Evolutionary conservation across 2,888 invertebrate genomes (phyloP), one percentile per base, ranked within the genome.

Genomic region (Protula sp.): DNA sequence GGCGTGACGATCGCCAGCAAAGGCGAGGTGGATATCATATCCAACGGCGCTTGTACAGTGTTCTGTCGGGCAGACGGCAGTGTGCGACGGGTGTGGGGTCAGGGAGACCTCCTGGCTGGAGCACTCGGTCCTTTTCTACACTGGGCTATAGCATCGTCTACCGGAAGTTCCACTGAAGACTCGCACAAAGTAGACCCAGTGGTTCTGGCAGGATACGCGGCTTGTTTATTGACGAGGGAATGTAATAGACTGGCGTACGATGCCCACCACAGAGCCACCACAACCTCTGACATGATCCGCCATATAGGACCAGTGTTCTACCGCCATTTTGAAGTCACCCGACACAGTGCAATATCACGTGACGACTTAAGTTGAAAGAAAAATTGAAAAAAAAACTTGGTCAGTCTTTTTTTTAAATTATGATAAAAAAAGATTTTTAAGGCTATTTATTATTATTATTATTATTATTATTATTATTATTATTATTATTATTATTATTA

Each of bases 71-170:
- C 81, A n/a, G 87, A 88, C 50, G 95, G 97, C 1, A 91, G 92
- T 26, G 88, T 89, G 0, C 85, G 98, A 62, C 85, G 99, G 54
- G 98, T 97, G 82, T 99, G 99, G 3, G 99, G 99, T 0, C 99
- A 99, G 82, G 99, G 99, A 0, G 99, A 99, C 79, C 78, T 99
- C 27, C 81, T 99, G 3, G 87, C 91, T 51, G 99, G 99, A 3
- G 85, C 91, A 0, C 82, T 94, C 69, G 89, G 91, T 2, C 87
- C 88, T 47, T 93, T 97, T 79, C 85, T 89, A 67, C 85, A 87
- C 77, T 98, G 97, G 97, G 58, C 66, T 2, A 57, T 64, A 54
- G 30, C 14, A 9, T 59, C 57, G 2, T n/a, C n/a, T n/a, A n/a
- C n/a, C n/a, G n/a, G n/a, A n/a, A 5, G 5, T 19, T n/a, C n/a